A percentile compares a stretch with the other conserved stretches of the same genome.
These are phyloP conservation scores for Parambassis ranga DNA, from an alignment of 2,797 vertebrate genomes.

Conservation along the genomic window DNA sequence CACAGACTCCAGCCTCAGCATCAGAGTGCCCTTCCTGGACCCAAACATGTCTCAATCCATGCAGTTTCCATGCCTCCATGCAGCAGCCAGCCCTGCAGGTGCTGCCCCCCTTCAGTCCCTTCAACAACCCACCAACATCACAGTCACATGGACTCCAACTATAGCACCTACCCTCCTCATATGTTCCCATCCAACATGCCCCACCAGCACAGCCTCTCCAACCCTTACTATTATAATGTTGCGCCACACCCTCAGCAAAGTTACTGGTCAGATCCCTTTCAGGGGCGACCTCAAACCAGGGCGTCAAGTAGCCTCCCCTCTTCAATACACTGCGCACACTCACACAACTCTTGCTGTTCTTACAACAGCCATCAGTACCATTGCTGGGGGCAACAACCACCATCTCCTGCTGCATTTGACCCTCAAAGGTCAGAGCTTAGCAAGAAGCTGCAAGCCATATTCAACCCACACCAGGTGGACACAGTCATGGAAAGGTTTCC, in stretches of 20 bases:
- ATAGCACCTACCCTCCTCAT: conserved; percentile 67
- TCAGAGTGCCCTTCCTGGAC: conserved; percentile 13
- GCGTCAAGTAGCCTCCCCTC: conserved; percentile 48
- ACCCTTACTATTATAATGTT: conserved; percentile 36
- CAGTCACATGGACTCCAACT: conserved; percentile 57
- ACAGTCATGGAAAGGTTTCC: conserved; percentile 90
- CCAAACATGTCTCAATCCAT: conserved; percentile 36
- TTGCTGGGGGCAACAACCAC: conserved; percentile 55
- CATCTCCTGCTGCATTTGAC: conserved; percentile 53
- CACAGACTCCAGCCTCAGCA: conserved; percentile 52
- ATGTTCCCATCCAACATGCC: conserved; percentile 22
- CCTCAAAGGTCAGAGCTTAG: conserved; percentile 83
- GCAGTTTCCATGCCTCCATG: too few relatives aligned
- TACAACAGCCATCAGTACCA: conserved; percentile 58
- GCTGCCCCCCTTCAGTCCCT: conserved; percentile 48
- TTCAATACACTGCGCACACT: conserved; percentile 3
- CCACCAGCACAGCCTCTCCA: conserved; percentile 83
- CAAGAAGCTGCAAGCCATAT: conserved; percentile 89
- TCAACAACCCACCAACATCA: conserved; percentile 53
- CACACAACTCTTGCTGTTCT: conserved; percentile 2
- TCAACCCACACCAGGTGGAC: conserved; percentile 88
- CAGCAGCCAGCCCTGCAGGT: conserved; percentile 66
- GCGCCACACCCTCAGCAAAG: conserved; percentile 54
- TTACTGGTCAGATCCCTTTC: conserved; percentile 87
- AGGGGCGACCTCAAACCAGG: conserved; percentile 42